Evolutionary conservation across 2,797 vertebrate genomes (phyloP).

Genomic region (Micrastur ruficollis): DNA sequence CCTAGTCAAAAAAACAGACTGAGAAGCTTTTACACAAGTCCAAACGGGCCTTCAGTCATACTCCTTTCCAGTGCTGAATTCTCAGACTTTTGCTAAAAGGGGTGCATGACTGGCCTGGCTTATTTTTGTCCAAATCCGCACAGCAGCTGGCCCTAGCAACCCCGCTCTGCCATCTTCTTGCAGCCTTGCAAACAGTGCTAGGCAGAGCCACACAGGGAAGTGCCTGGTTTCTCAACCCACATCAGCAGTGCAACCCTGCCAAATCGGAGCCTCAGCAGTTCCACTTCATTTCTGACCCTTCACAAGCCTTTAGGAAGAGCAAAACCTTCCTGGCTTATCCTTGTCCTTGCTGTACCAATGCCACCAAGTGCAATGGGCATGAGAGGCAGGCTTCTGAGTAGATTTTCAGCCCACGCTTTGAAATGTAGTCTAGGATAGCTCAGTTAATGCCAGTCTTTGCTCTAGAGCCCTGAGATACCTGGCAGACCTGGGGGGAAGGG

Average conservation of each 20-base stretch:
- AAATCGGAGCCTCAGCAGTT: not conserved
- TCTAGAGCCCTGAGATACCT: not conserved
- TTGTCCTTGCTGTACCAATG: not conserved
- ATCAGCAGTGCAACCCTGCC: fast-evolving
- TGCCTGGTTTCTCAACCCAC: not conserved
- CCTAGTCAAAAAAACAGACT: not conserved
- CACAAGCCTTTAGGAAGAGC: not conserved
- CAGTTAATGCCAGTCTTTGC: not conserved
- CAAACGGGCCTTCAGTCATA: not conserved
- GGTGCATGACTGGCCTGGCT: not conserved
- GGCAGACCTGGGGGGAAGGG: fast-evolving
- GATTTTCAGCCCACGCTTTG: not conserved
- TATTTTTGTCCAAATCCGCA: not conserved
- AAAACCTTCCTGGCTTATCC: not conserved
- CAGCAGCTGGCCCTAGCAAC: not conserved
- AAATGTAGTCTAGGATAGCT: not conserved
- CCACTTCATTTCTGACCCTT: not conserved
- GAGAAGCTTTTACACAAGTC: not conserved
- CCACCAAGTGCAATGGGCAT: fast-evolving
- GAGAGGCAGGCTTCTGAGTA: not conserved
- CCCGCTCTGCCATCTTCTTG: not conserved
- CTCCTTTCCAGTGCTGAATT: not conserved
- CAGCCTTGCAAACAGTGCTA: not conserved
- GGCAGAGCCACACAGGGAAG: fast-evolving
- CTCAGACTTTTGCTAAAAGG: not conserved